phyloP scores from a whole-genome alignment of 2,888 invertebrate species.

The Chaetogeoica ovagalla region DNA sequence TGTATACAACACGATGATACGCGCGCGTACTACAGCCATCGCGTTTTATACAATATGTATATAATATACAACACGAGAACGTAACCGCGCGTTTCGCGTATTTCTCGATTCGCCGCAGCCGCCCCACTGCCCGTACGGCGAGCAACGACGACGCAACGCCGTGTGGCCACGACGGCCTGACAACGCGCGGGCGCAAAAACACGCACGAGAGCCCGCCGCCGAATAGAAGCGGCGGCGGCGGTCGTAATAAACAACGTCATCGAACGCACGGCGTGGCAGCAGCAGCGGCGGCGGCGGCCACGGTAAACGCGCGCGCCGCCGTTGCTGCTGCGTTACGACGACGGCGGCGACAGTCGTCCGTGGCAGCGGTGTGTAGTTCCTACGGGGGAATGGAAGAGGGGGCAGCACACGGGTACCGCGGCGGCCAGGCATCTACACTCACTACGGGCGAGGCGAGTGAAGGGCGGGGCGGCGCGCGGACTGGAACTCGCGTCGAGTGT shows the following conservation, averaged over 20 bases:
- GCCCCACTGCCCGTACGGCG: background rate
- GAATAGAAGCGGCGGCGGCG: constrained; percentile 2
- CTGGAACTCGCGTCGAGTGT: constrained; percentile 48
- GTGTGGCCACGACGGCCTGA: background rate
- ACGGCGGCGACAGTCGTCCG: background rate
- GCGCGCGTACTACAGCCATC: background rate
- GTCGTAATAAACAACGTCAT: constrained; percentile 26
- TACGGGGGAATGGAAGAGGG: background rate
- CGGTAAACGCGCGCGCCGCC: background rate
- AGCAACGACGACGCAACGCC: background rate
- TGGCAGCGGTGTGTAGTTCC: background rate
- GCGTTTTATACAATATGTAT: background rate
- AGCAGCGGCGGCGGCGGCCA: too few relatives aligned
- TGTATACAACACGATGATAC: too few relatives aligned
- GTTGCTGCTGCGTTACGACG: background rate
- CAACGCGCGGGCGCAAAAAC: constrained; percentile 33
- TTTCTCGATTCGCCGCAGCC: background rate
- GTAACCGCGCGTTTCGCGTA: background rate
- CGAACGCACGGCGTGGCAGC: background rate
- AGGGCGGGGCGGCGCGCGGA: constrained; percentile 46
- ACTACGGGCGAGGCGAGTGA: constrained; percentile 2
- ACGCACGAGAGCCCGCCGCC: background rate
- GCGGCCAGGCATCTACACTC: background rate
- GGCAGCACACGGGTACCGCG: background rate
- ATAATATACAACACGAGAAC: background rate